A percentile compares a stretch with the other conserved stretches of the same genome.
These are phyloP conservation scores for Pseudococcus longispinus DNA, from an alignment of 2,888 invertebrate species.

Conservation along the genomic window DNA sequence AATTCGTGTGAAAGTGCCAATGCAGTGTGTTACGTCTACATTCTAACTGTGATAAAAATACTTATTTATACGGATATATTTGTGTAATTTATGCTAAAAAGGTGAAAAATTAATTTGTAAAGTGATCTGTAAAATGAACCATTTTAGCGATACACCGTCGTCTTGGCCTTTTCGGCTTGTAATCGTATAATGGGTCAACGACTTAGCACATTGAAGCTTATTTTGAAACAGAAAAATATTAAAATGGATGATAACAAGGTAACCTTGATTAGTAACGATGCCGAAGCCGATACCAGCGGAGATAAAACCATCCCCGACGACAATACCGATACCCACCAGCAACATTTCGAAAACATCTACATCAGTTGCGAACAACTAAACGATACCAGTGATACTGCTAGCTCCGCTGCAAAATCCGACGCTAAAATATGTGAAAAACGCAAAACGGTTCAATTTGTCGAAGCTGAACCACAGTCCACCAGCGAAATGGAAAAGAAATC, in stretches of 20 bases:
- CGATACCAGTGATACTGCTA: neutral
- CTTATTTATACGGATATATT: neutral
- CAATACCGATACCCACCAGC: neutral
- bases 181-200: constrained; percentile 33
- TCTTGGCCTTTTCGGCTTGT: neutral
- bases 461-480: neutral
- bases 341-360: constrained; percentile 52
- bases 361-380: constrained; percentile 8
- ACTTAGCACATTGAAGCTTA: constrained; percentile 31
- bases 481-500: constrained; percentile 13
- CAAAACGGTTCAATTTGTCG: neutral
- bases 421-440: neutral
- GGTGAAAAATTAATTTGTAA: neutral
- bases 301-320: neutral
- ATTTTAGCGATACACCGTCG: too few species aligned
- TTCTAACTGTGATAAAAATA: constrained; percentile 16
- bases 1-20: constrained; percentile 3
- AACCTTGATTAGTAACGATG: constrained; percentile 6
- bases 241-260: constrained; percentile 40
- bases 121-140: neutral
- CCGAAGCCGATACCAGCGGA: neutral
- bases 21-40: constrained; percentile 28
- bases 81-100: neutral
- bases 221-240: neutral
- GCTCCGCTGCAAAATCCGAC: neutral